Evolutionary conservation across 2,113 vertebrate genomes (phyloP).

Genomic region (Petromus typicus): DNA sequence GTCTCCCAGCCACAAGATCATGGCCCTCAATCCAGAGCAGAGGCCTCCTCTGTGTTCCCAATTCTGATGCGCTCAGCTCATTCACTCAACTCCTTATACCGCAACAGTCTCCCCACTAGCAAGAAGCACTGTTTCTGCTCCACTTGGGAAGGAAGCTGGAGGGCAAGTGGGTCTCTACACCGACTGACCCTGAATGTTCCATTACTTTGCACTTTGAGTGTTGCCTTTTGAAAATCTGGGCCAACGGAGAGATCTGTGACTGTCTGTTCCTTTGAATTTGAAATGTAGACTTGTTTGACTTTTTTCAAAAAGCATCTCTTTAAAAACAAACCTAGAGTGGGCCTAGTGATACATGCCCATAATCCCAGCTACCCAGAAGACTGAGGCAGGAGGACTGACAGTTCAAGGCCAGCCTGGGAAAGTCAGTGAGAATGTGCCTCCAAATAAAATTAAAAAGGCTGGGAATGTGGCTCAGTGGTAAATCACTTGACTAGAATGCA

Average conservation of each 20-base stretch:
- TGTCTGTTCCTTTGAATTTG: neutral
- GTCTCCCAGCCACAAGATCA: neutral
- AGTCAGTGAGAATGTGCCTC: neutral
- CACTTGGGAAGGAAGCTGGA: neutral
- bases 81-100: neutral
- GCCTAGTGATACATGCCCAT: neutral
- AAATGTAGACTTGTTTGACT: neutral
- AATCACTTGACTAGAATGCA: neutral
- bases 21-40: neutral
- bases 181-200: neutral
- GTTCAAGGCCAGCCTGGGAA: neutral
- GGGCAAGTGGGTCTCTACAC: neutral
- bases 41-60: neutral
- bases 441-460: neutral
- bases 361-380: neutral
- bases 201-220: neutral
- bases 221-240: slow-evolving; percentile 52
- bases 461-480: neutral
- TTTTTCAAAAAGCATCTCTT: slow-evolving; percentile 45
- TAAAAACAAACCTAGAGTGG: neutral
- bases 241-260: neutral
- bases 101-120: neutral
- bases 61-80: neutral
- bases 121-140: neutral
- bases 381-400: neutral